Percentiles rank a stretch among this genome's conserved stretches.
Evolutionary conservation across 2,797 vertebrate genomes (phyloP).

Genomic region (Furcifer pardalis): DNA sequence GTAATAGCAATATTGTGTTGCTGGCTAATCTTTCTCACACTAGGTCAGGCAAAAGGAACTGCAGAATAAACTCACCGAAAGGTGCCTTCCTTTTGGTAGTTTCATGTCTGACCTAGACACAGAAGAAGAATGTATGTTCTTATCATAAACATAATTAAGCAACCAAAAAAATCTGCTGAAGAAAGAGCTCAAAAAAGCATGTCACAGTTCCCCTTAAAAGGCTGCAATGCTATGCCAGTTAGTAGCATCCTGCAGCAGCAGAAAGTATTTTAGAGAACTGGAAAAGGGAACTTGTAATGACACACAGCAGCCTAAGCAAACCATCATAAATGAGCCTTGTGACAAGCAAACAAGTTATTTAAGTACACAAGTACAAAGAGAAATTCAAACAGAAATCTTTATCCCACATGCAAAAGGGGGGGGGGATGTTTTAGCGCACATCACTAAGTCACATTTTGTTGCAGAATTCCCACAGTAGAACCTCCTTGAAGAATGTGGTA

Average conservation of each 20-base stretch:
- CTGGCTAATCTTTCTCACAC: too few species aligned
- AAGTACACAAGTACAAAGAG: slow-evolving; percentile 2
- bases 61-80: too few species aligned
- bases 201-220: background rate
- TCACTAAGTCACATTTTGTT: too few species aligned
- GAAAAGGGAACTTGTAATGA: slow-evolving; percentile 2
- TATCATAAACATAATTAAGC: background rate
- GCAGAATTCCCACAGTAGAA: too few species aligned
- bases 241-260: background rate
- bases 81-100: too few species aligned
- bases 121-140: too few species aligned
- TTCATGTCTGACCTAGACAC: too few species aligned
- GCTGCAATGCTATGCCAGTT: background rate
- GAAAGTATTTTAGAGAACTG: slow-evolving; percentile 3
- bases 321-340: background rate
- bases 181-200: slow-evolving; percentile 16
- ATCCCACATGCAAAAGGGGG: background rate
- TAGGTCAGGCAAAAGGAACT: too few species aligned
- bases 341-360: background rate
- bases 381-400: background rate
- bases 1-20: too few species aligned
- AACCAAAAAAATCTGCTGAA: background rate
- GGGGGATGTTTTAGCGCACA: too few species aligned
- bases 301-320: background rate
- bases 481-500: too few species aligned